Evolutionary conservation across 2,888 invertebrate genomes (phyloP), one percentile per base, ranked within the genome.

Genomic region (Dynastes tityus): DNA sequence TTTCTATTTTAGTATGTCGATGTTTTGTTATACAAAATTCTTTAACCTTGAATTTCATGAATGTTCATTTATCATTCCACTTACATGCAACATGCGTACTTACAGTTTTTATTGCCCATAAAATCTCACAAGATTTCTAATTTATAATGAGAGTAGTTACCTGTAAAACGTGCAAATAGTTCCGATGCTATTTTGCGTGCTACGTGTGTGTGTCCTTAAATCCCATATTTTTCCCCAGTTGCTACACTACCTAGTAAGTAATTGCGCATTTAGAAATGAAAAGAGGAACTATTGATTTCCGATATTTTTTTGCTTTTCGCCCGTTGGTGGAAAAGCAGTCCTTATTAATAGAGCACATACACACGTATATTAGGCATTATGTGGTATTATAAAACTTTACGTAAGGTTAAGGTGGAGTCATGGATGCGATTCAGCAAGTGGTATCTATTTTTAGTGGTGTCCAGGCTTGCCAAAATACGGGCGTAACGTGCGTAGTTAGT

Each of bases 361-460:
- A 55, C 55, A 22, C n/a, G 22, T 55, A 22, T 45, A 45, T 45
- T 45, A 45, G 11, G 45, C 8, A 45, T 8, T 45, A 45, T 45
- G 45, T 45, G 9, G 55, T 78, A 75, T 78, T 73, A 64, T 67
- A 53, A 73, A 63, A 71, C 53, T 78, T 78, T 78, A 78, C 78
- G 74, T 75, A 85, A 85, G 82, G 83, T 82, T 83, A 84, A 85
- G 84, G 85, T 86, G 84, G 85, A 84, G 84, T 85, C 82, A 16
- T 82, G 67, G 81, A 80, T 67, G 61, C 80, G 82, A 85, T 85
- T 85, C 83, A 84, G 86, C 85, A 85, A 84, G 83, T 83, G 83
- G 81, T 63, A 68, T 83, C 86, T 87, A 87, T 87, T 87, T 87
- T 87, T 87, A 86, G 85, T 82, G 80, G 80, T 83, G 82, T 82